phyloP scores from a whole-genome alignment of 2,113 vertebrate genomes.

The Pongo pygmaeus region DNA sequence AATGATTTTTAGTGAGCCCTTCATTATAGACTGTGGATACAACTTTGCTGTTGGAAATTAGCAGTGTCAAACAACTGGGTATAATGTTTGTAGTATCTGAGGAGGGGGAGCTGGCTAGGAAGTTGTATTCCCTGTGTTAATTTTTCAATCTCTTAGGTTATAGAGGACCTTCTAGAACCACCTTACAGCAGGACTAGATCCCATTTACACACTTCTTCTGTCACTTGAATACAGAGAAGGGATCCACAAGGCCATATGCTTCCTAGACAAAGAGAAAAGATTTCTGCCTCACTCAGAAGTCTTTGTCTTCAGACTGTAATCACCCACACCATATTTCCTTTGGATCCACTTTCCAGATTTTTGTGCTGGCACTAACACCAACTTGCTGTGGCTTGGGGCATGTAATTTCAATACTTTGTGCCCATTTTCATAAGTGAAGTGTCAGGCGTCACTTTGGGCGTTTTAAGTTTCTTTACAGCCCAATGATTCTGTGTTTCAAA shows the following conservation, averaged over 20 bases:
- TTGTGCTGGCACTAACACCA: not conserved
- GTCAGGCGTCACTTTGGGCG: not conserved
- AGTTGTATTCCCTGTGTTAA: not conserved
- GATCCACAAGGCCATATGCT: not conserved
- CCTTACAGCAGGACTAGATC: not conserved
- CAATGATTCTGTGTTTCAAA: conserved; percentile 8
- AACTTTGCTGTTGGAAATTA: not conserved
- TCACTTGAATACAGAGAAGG: not conserved
- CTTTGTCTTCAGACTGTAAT: not conserved
- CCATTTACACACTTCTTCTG: not conserved
- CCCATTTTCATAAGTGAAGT: not conserved
- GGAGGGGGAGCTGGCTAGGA: not conserved
- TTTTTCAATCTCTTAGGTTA: not conserved
- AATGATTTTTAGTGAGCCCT: not conserved
- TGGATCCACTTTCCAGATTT: not conserved
- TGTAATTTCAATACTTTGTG: not conserved
- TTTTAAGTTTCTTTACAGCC: not conserved
- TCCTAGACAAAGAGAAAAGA: not conserved
- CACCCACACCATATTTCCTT: not conserved
- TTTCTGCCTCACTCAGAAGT: accelerated
- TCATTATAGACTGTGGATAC: not conserved
- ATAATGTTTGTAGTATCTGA: not conserved
- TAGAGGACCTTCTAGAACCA: not conserved
- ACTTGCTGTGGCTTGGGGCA: not conserved
- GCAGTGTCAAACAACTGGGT: not conserved